These are phyloP conservation scores for Rhingia campestris DNA, from an alignment of 2,888 invertebrate species.

Conservation along the genomic window DNA sequence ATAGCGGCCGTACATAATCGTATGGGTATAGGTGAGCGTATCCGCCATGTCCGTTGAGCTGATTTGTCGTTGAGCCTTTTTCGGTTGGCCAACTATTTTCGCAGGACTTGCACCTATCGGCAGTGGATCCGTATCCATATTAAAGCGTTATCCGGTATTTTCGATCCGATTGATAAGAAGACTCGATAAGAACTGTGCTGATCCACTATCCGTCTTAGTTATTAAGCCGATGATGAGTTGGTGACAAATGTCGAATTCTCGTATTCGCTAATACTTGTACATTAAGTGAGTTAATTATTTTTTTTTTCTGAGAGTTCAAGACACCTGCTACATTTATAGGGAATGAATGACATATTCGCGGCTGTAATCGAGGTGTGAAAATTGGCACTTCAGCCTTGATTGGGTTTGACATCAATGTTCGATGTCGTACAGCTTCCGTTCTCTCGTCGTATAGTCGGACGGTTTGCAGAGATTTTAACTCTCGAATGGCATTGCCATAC, in stretches of 20 bases:
- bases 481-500: slow-evolving; percentile 7
- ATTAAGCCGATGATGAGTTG: background rate
- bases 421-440: background rate
- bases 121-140: slow-evolving; percentile 50
- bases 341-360: slow-evolving; percentile 27
- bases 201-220: slow-evolving; percentile 1
- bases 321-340: background rate
- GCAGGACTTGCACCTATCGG: slow-evolving; percentile 12
- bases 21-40: slow-evolving; percentile 80
- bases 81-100: slow-evolving; percentile 20
- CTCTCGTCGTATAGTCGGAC: background rate
- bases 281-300: background rate
- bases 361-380: slow-evolving; percentile 54
- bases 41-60: slow-evolving; percentile 75
- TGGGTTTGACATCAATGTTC: slow-evolving; percentile 11
- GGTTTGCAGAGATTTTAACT: slow-evolving; percentile 1
- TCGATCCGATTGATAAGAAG: slow-evolving; percentile 13
- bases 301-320: background rate
- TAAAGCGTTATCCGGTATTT: background rate
- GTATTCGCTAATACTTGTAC: background rate
- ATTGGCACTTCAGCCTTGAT: slow-evolving; percentile 48
- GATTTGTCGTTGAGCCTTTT: slow-evolving; percentile 2
- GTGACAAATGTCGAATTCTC: slow-evolving; percentile 8
- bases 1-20: slow-evolving; percentile 83
- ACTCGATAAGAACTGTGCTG: slow-evolving; percentile 38